Evolutionary conservation across 2,797 vertebrate species (phyloP).

Genomic region (Acanthurus lineatus): DNA sequence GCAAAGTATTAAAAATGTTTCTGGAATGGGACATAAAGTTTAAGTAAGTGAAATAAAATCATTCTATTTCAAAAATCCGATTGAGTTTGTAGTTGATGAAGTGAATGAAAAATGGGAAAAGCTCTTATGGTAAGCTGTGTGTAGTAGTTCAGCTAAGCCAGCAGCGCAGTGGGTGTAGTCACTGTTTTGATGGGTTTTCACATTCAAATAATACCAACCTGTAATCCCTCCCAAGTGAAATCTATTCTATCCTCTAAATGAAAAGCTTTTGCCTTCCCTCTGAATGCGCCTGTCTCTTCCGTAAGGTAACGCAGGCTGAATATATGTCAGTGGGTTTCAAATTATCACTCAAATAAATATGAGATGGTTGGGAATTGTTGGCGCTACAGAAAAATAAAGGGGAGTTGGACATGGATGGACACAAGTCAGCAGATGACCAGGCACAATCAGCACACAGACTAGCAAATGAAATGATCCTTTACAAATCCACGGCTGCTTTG

Average conservation of each 20-base stretch:
- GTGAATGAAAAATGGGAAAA: constrained; percentile 7
- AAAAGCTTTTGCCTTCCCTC: constrained; percentile 15
- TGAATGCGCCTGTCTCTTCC: constrained; percentile 5
- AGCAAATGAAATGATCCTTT: constrained; percentile 36
- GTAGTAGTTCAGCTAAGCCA: constrained; percentile 10
- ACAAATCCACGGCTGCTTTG: constrained; percentile 46
- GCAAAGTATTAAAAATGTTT: too few relatives aligned
- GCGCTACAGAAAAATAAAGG: constrained; percentile 13
- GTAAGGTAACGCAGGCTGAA: not conserved
- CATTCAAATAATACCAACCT: constrained; percentile 36
- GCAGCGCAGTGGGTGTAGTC: constrained; percentile 19
- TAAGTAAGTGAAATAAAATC: not conserved
- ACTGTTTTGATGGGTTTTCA: constrained; percentile 29
- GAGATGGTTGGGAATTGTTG: constrained; percentile 11
- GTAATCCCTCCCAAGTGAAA: constrained; percentile 35
- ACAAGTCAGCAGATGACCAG: constrained; percentile 1
- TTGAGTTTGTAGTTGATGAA: constrained; percentile 14
- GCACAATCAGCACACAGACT: constrained; percentile 20
- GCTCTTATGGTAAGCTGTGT: constrained; percentile 8
- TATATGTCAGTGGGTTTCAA: constrained; percentile 10
- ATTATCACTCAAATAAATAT: constrained; percentile 25
- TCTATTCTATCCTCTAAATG: constrained; percentile 1
- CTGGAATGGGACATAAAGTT: too few relatives aligned
- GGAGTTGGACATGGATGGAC: not conserved
- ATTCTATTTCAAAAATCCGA: constrained; percentile 18